Base-by-base conservation (phyloP, 1,140 invertebrate genomes). In the Megalonaias nervosa region DNA sequence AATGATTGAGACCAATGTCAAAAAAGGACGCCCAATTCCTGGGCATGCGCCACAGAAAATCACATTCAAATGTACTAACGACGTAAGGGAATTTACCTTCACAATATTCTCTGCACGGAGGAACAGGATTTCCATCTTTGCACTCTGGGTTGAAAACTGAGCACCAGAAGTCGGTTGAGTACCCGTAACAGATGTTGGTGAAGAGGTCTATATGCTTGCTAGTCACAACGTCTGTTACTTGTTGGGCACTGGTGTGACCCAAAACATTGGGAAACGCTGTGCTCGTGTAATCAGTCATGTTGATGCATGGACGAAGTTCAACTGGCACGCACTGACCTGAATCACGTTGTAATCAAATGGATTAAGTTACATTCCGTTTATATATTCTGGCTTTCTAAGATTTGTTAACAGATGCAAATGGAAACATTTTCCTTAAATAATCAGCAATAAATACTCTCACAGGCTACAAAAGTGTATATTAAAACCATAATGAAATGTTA, bases 91-190 rank as follows among this genome's bases (percentile, higher is more conserved):
- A 71, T 31, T 64, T 71, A 77, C 76, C 60, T 74, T 73, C 56
- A 61, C 76, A 78, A 59, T 78, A 78, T n/a, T 62, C 26, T 38
- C 71, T 38, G 58, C 76, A 78, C n/a, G 76, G 76, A 3, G 71
- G 71, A 65, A 78, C 17, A 5, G 71, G 16, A 21, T 58, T 31
- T 57, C 69, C 70, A 16, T 64, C 56, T 15, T 62, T 31, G 60
- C 76, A 78, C 12, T 64, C 68, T 56, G 76, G 76, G 64, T 74
- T 68, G n/a, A 78, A 74, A 11, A 73, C 66, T 21, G 76, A 58
- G 59, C 76, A 78, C 76, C 76, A 78, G 31, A 78, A 78, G 58
- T 78, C 76, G 21, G 48, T 77, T 14, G 16, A 31, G 19, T 23
- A 23, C 65, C n/a, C 19, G 17, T 31, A 67, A 48, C 74, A 76